Evolutionary conservation across 2,888 invertebrate genomes (phyloP).

Genomic region (Lamellibrachia columna): DNA sequence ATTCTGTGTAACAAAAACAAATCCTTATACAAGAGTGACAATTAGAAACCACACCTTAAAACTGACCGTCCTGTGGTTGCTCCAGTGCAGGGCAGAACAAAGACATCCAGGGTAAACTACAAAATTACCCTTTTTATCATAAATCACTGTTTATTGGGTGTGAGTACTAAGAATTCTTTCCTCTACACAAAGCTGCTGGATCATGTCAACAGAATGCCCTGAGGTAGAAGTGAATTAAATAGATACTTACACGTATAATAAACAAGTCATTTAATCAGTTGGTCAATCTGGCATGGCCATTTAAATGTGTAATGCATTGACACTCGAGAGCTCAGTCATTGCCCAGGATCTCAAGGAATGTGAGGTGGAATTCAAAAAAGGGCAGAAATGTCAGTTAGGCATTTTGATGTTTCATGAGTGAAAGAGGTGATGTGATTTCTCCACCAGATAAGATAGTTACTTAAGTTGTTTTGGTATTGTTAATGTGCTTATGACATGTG

Average conservation of each 20-base stretch:
- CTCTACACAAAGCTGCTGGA: background rate
- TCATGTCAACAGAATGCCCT: background rate
- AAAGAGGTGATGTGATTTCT: background rate
- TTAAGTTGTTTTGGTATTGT: background rate
- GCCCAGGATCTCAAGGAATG: background rate
- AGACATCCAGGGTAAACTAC: background rate
- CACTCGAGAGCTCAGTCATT: background rate
- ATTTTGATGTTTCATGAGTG: background rate
- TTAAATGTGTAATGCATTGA: background rate
- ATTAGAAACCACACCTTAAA: background rate
- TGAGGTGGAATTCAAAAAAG: background rate
- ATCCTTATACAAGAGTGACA: background rate
- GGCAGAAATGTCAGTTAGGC: background rate
- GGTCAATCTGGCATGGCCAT: background rate
- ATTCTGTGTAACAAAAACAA: background rate
- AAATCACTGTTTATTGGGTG: background rate
- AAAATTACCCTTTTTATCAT: background rate
- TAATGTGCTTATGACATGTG: background rate
- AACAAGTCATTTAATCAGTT: conserved; percentile 1
- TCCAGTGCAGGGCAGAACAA: background rate
- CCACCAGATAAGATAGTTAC: background rate
- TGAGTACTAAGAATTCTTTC: background rate
- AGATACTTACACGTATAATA: background rate
- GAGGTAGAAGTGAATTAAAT: background rate
- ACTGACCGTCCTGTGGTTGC: background rate